Percentiles rank a stretch among this genome's conserved stretches.
phyloP scores from a whole-genome alignment of 2,113 vertebrate genomes.

The Dendrocopos noguchii region DNA sequence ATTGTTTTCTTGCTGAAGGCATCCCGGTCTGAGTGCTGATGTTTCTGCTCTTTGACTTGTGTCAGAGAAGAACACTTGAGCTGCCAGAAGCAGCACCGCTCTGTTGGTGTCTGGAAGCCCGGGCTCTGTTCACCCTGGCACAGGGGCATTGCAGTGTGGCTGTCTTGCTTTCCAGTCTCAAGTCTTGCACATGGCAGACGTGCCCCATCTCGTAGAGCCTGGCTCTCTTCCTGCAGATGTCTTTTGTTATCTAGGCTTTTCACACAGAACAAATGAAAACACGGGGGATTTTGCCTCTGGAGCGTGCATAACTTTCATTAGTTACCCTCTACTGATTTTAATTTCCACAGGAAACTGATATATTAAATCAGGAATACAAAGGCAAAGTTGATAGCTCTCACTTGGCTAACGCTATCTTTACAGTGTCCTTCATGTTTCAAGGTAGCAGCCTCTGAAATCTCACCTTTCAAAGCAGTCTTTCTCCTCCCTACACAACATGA shows the following conservation, averaged over 20 bases:
- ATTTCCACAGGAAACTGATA: neutral
- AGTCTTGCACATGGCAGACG: neutral
- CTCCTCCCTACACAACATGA: neutral
- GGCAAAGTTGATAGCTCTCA: neutral
- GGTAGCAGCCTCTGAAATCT: neutral
- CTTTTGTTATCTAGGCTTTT: neutral
- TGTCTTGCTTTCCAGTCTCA: neutral
- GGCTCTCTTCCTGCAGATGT: neutral
- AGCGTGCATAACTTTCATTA: neutral
- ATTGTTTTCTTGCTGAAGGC: neutral
- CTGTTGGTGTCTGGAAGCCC: neutral
- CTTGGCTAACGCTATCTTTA: neutral
- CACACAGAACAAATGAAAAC: neutral
- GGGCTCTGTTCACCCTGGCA: accelerated
- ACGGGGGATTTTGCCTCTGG: neutral
- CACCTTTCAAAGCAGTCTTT: neutral
- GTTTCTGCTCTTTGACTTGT: neutral
- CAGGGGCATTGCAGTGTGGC: accelerated
- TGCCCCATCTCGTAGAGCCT: neutral
- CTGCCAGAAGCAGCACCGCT: neutral
- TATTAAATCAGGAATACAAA: neutral
- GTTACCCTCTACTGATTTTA: neutral
- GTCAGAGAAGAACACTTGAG: neutral
- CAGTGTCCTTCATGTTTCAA: neutral
- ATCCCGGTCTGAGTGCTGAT: neutral